These are phyloP conservation scores for Sphaeridia pumilis DNA, from an alignment of 2,888 invertebrate species.

Conservation along the genomic window DNA sequence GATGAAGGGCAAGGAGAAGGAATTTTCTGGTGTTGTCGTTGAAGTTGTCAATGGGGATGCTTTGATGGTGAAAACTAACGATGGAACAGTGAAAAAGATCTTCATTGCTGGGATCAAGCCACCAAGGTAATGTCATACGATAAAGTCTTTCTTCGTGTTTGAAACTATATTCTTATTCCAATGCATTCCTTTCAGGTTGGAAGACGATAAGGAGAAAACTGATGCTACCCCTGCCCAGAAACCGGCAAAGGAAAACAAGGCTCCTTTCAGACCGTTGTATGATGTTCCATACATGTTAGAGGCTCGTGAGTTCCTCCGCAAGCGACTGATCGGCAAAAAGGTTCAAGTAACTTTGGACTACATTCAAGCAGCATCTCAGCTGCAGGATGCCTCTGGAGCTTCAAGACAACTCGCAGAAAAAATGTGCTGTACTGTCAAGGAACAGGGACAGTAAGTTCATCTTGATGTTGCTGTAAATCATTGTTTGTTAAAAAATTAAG, in stretches of 20 bases:
- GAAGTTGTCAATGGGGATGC: slow-evolving; percentile 94
- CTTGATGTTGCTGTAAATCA: too few species aligned
- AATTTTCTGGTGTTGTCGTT: slow-evolving; percentile 66
- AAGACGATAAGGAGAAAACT: slow-evolving; percentile 15
- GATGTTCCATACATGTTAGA: slow-evolving; percentile 99
- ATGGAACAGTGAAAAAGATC: slow-evolving; percentile 72
- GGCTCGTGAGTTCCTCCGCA: slow-evolving; percentile 90
- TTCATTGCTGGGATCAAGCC: slow-evolving; percentile 93
- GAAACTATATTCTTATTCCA: neutral
- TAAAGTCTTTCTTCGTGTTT: neutral
- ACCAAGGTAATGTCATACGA: slow-evolving; percentile 53
- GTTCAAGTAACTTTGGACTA: slow-evolving; percentile 89
- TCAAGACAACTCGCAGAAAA: slow-evolving; percentile 75
- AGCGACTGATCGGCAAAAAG: slow-evolving; percentile 88
- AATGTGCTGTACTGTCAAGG: slow-evolving; percentile 79
- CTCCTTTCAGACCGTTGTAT: slow-evolving; percentile 69
- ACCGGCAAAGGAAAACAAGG: neutral
- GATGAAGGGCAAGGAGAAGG: slow-evolving; percentile 56
- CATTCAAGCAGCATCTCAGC: slow-evolving; percentile 82
- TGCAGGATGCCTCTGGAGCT: slow-evolving; percentile 48
- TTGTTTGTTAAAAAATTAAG: too few species aligned
- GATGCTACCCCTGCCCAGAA: too few species aligned
- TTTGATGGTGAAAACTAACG: slow-evolving; percentile 66
- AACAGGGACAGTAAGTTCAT: slow-evolving; percentile 59
- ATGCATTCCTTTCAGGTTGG: slow-evolving; percentile 22